Evolutionary conservation across 2,797 vertebrate genomes (phyloP), one percentile per base, ranked within the genome.

Genomic region (Allobates femoralis): DNA sequence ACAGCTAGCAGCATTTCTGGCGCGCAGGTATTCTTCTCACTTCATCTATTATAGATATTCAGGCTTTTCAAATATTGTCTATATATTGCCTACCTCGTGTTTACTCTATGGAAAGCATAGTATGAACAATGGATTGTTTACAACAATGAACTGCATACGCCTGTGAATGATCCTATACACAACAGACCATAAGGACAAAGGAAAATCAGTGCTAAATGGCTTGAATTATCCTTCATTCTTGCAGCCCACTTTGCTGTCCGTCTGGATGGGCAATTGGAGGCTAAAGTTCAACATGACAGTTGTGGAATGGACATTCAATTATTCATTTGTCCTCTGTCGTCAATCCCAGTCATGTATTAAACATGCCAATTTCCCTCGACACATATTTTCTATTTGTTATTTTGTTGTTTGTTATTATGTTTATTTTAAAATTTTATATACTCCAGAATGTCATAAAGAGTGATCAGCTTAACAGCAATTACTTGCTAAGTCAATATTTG

Each of bases 11-110:
- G 23, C 19, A 1, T 41, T 82, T 8, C n/a, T 56, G 73, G 46
- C 41, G 66, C 64, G 37, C 10, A 81, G 37, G 3, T 55, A 67
- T 32, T 69, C 62, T 55, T 66, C 28, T 81, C 28, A 37, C 50
- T n/a, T 69, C 23, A 67, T 67, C 30, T 71, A 34, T 67, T 55
- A 37, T 21, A 71, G 21, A 71, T 71, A 23, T 34, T 71, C 67
- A 41, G 7, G 6, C 21, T 74, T 74, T 74, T 74, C 14, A 19
- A 37, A 37, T 28, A 2, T 34, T 34, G 8, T 69, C 66, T 71
- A 23, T 8, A 23, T 23, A 5, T 71, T 41, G 1, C n/a, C 23
- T 50, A 50, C 37, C 14, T 50, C 11, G 34, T 41, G 67, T 18
- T 69, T 19, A 8, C 2, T 12, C 21, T 69, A 37, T 34, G 2